Evolutionary conservation across 2,888 invertebrate genomes (phyloP).

Genomic region (Andrena haemorrhoa): DNA sequence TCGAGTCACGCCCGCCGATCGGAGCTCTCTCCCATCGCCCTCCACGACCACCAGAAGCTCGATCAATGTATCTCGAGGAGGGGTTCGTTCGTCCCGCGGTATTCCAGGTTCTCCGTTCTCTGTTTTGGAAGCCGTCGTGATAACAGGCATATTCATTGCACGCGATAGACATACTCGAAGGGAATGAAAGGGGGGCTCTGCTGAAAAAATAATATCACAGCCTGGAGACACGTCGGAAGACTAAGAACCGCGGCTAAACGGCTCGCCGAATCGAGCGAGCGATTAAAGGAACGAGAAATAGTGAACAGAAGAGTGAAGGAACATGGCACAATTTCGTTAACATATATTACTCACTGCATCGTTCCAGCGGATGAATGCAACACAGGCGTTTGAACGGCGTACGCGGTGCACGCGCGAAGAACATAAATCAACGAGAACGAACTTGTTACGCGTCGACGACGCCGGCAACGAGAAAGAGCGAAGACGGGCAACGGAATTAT

Average conservation of each 20-base stretch:
- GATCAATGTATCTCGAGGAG: constrained; percentile 4
- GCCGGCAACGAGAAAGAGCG: not conserved
- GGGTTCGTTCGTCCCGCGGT: constrained; percentile 2
- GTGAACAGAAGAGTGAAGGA: not conserved
- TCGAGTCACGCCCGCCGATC: constrained; percentile 29
- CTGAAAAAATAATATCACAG: constrained; percentile 73
- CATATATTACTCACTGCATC: not conserved
- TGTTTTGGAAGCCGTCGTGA: constrained; percentile 32
- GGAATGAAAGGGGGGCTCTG: constrained; percentile 62
- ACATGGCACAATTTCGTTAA: constrained; percentile 26
- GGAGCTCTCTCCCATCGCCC: constrained; percentile 24
- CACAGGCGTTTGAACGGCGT: not conserved
- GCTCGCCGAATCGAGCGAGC: constrained; percentile 11
- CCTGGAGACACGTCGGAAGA: constrained; percentile 70
- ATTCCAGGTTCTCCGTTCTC: constrained; percentile 5
- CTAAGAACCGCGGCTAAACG: constrained; percentile 45
- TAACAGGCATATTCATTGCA: constrained; percentile 23
- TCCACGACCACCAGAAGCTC: constrained; percentile 19
- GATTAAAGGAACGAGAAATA: not conserved
- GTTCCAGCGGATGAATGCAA: not conserved
- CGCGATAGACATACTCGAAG: constrained; percentile 38
- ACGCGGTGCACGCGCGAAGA: not conserved
- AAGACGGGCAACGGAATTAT: not conserved
- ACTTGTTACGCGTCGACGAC: constrained; percentile 1
- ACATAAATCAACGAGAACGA: not conserved